Evolutionary conservation across 2,888 invertebrate genomes (phyloP), one percentile per base, ranked within the genome.

Genomic region (Andrena minutula): DNA sequence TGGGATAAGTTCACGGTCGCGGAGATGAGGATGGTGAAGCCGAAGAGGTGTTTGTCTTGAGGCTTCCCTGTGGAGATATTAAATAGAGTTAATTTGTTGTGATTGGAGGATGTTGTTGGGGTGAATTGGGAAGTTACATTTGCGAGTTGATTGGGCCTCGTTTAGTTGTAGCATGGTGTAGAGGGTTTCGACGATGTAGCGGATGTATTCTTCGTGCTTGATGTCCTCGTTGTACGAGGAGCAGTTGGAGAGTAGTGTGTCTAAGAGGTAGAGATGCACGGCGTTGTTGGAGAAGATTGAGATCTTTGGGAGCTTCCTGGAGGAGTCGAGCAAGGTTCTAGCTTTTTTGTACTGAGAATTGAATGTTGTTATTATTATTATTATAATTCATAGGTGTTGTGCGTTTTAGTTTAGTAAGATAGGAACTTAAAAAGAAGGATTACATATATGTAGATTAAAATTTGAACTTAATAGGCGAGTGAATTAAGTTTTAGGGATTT

Each of bases 151-250:
- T 23, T 85, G 68, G 28, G 63, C 47, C 12, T 90, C 90, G 35
- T 89, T 87, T 28, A 93, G 86, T 56, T 84, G 78, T 7, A 93
- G 69, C 75, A 92, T 66, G 16, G 89, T 81, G 70, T 93, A 92
- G 2, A 92, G 71, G 79, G 80, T 88, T 74, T 89, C 82, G 7
- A 91, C 90, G 8, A 93, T 83, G 3, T 90, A 87, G 6, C 75
- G 75, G 12, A 85, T 85, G 66, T 93, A 93, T 1, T 91, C 85
- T 32, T 88, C 79, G 26, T 92, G 90, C 8, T 87, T 78, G 56
- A 84, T 72, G 5, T 82, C 71, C 23, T 88, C 63, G 64, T 88
- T 83, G 30, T 89, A 88, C 10, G 89, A 74, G 71, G 79, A 61
- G 70, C 89, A 88, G 71, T 91, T 91, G 10, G 85, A 88, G 60